Percentiles rank a stretch among this genome's conserved stretches.
Evolutionary conservation across 2,113 vertebrate species (phyloP).

Genomic region (Sylvicapra grimmia): DNA sequence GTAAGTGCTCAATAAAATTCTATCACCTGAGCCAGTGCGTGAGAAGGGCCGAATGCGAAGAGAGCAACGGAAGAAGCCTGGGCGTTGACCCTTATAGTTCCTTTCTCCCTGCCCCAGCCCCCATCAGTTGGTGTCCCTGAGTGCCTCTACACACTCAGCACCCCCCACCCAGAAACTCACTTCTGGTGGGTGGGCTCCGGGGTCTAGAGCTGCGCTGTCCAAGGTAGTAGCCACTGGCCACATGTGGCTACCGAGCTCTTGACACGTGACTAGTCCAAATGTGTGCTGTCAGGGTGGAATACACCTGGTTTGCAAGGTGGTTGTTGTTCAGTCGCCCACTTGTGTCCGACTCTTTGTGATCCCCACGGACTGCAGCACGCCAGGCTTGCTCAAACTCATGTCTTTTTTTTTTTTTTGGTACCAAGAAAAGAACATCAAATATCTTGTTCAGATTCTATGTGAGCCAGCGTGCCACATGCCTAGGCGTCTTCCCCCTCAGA

Average conservation of each 20-base stretch:
- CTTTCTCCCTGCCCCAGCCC: too few relatives aligned
- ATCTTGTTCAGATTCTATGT: background rate
- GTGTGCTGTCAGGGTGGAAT: background rate
- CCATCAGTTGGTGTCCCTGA: background rate
- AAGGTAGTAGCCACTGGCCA: background rate
- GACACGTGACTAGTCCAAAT: background rate
- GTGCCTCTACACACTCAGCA: background rate
- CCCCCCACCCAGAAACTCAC: background rate
- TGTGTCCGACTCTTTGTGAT: background rate
- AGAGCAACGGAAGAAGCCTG: background rate
- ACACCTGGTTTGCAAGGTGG: background rate
- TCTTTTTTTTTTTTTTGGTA: background rate
- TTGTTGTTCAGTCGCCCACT: background rate
- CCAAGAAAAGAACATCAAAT: background rate
- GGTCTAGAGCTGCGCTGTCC: background rate
- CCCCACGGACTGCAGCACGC: fast-evolving
- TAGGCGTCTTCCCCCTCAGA: background rate
- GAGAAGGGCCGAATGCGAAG: background rate
- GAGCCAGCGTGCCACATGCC: background rate
- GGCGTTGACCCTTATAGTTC: fast-evolving
- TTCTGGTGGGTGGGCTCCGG: background rate
- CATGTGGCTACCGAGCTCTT: background rate
- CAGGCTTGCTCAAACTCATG: background rate
- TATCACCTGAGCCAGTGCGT: background rate
- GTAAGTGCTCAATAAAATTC: background rate